These are phyloP conservation scores for Tetramorium parvispinum DNA, from an alignment of 1,140 invertebrate species.

Conservation along the genomic window DNA sequence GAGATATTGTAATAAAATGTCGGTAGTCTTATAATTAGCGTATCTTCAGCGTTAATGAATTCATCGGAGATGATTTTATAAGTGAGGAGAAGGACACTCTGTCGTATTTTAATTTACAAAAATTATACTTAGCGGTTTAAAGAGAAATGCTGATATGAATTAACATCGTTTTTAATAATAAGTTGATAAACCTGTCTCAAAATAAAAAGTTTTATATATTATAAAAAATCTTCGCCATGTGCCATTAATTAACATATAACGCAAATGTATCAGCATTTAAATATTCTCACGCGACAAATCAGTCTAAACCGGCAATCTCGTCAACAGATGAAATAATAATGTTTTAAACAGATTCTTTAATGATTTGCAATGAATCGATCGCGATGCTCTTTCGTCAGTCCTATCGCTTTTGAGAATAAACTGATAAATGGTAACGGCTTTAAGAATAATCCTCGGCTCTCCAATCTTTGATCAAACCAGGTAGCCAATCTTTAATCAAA, in stretches of 20 bases:
- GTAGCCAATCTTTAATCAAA: background rate
- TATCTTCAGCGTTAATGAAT: background rate
- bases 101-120: background rate
- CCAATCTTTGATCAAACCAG: constrained; percentile 21
- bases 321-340: background rate
- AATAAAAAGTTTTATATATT: constrained; percentile 6
- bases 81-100: background rate
- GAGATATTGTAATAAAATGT: background rate
- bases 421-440: background rate
- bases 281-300: background rate
- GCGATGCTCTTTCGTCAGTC: background rate
- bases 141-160: background rate
- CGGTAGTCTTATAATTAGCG: background rate
- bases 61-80: constrained; percentile 2
- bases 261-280: background rate
- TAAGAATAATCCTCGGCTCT: background rate
- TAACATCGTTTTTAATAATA: background rate
- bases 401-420: background rate
- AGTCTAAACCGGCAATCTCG: background rate
- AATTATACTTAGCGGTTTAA: background rate
- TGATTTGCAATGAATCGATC: background rate
- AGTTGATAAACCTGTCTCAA: background rate
- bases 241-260: constrained; percentile 13
- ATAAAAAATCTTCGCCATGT: background rate
- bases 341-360: background rate